Base-by-base conservation (phyloP, 2,888 invertebrate genomes). In the Watsonalla binaria region DNA sequence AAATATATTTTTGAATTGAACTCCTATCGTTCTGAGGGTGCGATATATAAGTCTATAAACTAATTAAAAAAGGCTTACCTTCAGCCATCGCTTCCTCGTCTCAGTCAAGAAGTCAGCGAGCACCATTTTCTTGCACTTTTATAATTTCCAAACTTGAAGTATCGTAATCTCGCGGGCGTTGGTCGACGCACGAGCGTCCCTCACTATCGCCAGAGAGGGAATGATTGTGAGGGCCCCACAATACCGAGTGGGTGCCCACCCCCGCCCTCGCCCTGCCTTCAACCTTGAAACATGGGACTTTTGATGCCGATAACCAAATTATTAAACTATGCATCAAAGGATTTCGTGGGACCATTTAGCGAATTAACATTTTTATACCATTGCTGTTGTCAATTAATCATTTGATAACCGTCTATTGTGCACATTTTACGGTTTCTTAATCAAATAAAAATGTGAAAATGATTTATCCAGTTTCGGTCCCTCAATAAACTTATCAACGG, bases 81-180 rank as follows among this genome's bases (percentile, higher is more conserved):
- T 87, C 51, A 88, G 60, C 90, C 90, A 90, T 59, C 87, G 80
- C 76, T 84, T 80, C 58, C 89, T 72, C 13, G 90, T 90, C 70
- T 89, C 90, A 60, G 88, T 88, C 69, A 89, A 68, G 59, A 90
- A 88, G 57, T 89, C 89, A 35, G 87, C 79, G 45, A 90, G 74
- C 76, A 90, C 90, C 90, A 90, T 90, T 54, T 61, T 72, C 46
- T 51, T 55, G 54, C 62, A 61, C 42, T 42, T 42, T 42, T 54
- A 39, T 60, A 58, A 54, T 58, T 57, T 54, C 47, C 54, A 56
- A 55, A 11, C 5, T 11, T 11, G 11, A 11, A 42, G 5, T 42
- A 11, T 42, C 11, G 5, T 8, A 42, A 11, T 11, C 11, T 11
- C 5, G 8, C 42, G 11, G 11, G 11, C 11, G 9, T 8, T 11